These are phyloP conservation scores for Notocelia uddmanniana DNA, from an alignment of 2,888 invertebrate genomes.

Conservation along the genomic window DNA sequence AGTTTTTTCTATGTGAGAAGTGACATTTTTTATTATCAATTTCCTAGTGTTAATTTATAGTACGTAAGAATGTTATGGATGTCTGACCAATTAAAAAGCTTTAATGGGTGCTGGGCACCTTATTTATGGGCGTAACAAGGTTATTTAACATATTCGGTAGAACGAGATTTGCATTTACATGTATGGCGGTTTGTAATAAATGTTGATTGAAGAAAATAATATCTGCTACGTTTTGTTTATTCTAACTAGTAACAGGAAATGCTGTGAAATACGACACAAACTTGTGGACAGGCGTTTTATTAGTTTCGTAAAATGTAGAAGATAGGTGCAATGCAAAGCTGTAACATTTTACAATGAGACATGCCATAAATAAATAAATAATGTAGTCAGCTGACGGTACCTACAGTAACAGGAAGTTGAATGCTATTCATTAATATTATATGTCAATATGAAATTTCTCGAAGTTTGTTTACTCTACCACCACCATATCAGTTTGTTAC, in stretches of 20 bases:
- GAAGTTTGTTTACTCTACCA: no score
- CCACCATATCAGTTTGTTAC: no score
- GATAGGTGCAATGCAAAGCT: no score
- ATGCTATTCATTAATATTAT: no score
- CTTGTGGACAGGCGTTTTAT: neutral
- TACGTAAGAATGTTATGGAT: conserved; percentile 42
- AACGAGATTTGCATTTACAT: conserved; percentile 28
- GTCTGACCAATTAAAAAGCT: conserved; percentile 44
- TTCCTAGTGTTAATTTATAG: conserved; percentile 45
- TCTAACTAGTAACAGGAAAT: neutral
- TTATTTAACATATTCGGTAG: conserved; percentile 34
- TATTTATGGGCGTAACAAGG: conserved; percentile 36
- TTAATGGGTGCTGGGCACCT: conserved; percentile 23
- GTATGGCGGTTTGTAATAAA: conserved; percentile 18
- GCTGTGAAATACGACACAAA: neutral
- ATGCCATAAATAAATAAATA: no score
- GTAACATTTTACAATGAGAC: no score
- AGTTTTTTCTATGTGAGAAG: conserved; percentile 45
- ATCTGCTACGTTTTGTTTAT: neutral
- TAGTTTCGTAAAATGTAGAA: no score
- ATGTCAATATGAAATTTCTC: no score
- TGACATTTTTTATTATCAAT: conserved; percentile 48
- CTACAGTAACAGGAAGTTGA: no score
- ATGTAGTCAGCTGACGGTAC: no score
- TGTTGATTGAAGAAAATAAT: conserved; percentile 14